Evolutionary conservation across 2,888 invertebrate species (phyloP).

Genomic region (Eupithecia insigniata): DNA sequence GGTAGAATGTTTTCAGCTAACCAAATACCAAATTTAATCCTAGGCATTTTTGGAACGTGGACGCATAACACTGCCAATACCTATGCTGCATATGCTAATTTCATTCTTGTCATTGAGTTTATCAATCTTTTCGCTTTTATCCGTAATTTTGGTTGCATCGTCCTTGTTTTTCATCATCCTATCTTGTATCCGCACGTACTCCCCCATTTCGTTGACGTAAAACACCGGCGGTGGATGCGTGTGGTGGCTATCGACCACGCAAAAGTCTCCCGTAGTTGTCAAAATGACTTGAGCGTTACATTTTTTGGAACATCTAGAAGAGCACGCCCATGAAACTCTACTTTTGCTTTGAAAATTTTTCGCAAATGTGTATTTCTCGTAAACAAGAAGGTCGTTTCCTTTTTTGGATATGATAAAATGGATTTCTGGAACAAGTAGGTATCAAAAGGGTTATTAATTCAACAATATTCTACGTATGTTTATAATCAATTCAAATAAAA

Average conservation of each 20-base stretch:
- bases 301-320: slow-evolving; percentile 69
- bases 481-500: not conserved
- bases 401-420: slow-evolving; percentile 72
- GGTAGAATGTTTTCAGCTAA: too few relatives aligned
- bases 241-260: slow-evolving; percentile 58
- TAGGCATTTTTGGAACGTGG: not conserved
- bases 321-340: slow-evolving; percentile 67
- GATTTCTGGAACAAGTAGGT: slow-evolving; percentile 54
- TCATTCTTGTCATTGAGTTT: slow-evolving; percentile 9
- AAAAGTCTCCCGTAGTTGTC: slow-evolving; percentile 56
- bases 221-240: slow-evolving; percentile 69
- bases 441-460: not conserved
- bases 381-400: slow-evolving; percentile 66
- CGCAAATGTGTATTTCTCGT: slow-evolving; percentile 68
- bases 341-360: slow-evolving; percentile 62
- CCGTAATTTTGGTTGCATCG: not conserved
- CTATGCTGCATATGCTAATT: slow-evolving; percentile 31
- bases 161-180: slow-evolving; percentile 14
- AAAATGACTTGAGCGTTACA: slow-evolving; percentile 67
- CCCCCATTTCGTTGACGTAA: slow-evolving; percentile 63
- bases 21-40: not conserved
- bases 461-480: not conserved
- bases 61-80: slow-evolving; percentile 18
- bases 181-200: slow-evolving; percentile 59
- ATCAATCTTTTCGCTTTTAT: not conserved